Evolutionary conservation across 2,888 invertebrate species (phyloP).

Genomic region (Caenorhabditis becei): DNA sequence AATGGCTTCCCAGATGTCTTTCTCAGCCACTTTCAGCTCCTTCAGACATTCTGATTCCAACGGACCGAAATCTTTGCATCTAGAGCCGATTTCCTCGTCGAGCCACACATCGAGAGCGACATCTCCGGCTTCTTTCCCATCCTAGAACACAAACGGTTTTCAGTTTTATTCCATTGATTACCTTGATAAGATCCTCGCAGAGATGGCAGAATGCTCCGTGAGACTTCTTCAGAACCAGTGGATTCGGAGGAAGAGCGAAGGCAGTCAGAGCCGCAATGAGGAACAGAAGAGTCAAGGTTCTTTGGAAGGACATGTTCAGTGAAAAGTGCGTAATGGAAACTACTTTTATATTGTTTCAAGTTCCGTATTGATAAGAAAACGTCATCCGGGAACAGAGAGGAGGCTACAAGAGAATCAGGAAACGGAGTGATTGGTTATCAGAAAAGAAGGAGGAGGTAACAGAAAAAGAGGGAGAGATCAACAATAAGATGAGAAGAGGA

Average conservation of each 20-base stretch:
- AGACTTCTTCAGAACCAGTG: conserved; percentile 36
- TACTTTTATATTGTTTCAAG: conserved; percentile 22
- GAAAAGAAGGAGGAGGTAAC: background rate
- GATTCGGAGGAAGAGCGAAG: conserved; percentile 10
- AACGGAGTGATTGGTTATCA: conserved; percentile 7
- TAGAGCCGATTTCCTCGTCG: conserved; percentile 41
- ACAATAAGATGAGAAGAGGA: background rate
- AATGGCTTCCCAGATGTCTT: conserved; percentile 48
- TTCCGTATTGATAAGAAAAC: conserved; percentile 40
- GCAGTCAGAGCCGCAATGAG: background rate
- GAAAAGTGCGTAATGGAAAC: background rate
- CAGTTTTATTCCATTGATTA: background rate
- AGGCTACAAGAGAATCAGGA: conserved; percentile 23
- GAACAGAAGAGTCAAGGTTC: background rate
- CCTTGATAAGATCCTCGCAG: conserved; percentile 50
- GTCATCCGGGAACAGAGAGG: conserved; percentile 14
- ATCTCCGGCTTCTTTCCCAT: conserved; percentile 49
- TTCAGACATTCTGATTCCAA: conserved; percentile 31
- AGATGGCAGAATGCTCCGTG: conserved; percentile 56
- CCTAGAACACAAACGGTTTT: conserved; percentile 5
- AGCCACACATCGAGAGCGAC: conserved; percentile 43
- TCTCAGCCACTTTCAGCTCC: conserved; percentile 42
- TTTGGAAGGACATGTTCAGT: conserved; percentile 4
- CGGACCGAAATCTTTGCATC: conserved; percentile 34
- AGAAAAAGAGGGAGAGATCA: background rate